Conservation (phyloP, 2,888 invertebrate species). For the Spatulosminthurus flaviceps region DNA sequence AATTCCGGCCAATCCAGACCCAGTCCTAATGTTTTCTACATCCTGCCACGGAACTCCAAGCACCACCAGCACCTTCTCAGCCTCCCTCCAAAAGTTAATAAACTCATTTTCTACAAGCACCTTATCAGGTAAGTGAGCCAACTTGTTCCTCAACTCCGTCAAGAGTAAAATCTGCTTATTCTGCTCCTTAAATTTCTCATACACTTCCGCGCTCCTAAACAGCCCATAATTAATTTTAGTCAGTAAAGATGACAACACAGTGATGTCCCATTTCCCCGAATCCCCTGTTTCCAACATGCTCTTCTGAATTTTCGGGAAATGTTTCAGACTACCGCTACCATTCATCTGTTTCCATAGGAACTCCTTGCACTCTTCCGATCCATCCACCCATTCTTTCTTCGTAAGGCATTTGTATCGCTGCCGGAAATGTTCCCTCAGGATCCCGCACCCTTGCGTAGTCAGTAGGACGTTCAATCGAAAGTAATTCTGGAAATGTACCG, state of each 20-base stretch:
- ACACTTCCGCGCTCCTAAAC: background rate
- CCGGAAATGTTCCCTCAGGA: no score
- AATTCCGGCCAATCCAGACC: background rate
- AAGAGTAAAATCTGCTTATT: background rate
- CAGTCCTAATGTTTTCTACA: background rate
- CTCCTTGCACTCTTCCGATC: background rate
- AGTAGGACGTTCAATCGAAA: no score
- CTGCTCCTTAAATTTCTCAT: background rate
- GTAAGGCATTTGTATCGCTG: no score
- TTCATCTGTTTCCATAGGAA: background rate
- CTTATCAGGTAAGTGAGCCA: background rate
- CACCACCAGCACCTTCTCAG: background rate
- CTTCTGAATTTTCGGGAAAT: conserved; percentile 1
- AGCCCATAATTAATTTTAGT: background rate
- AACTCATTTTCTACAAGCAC: background rate
- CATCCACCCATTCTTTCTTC: no score
- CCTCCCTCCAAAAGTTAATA: background rate
- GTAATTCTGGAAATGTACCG: no score
- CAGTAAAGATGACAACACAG: background rate
- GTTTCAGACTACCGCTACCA: background rate
- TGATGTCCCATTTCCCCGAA: background rate
- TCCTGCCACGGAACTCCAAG: background rate
- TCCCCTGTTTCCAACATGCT: background rate
- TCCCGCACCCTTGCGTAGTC: no score
- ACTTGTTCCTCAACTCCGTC: background rate